phyloP scores from a whole-genome alignment of 1,140 invertebrate genomes.

The Littorina saxatilis region DNA sequence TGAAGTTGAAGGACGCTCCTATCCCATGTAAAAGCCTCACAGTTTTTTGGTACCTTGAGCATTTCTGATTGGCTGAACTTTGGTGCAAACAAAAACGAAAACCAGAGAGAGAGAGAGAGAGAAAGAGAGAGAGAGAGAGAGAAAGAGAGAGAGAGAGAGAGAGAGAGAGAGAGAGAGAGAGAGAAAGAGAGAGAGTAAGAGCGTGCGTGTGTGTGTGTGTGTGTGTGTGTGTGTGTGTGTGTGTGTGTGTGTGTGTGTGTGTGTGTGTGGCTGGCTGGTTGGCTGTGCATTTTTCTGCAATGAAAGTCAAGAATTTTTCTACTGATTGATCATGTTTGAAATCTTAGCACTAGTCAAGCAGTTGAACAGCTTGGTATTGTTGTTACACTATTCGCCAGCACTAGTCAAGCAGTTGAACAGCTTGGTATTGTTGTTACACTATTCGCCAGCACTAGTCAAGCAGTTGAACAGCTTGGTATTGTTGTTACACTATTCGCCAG shows the following conservation, averaged over 20 bases:
- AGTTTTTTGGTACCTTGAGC: neutral
- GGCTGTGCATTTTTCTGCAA: too few species aligned
- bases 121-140: neutral
- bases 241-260: constrained; percentile 7
- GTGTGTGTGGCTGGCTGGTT: too few species aligned
- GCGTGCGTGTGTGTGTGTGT: constrained; percentile 10
- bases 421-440: too few species aligned
- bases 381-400: too few species aligned
- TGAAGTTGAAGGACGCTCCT: neutral
- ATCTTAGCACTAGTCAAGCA: too few species aligned
- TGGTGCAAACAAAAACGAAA: neutral
- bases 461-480: too few species aligned
- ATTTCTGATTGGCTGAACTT: neutral
- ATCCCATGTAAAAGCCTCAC: neutral
- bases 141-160: neutral
- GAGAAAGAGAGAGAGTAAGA: neutral
- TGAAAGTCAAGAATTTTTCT: too few species aligned
- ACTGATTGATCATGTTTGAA: too few species aligned
- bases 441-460: too few species aligned
- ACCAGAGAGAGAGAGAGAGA: neutral
- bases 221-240: constrained; percentile 13
- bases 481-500: too few species aligned
- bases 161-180: neutral
- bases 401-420: too few species aligned
- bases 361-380: too few species aligned